phyloP scores from a whole-genome alignment of 1,140 invertebrate genomes.

The Drosophila tristis region DNA sequence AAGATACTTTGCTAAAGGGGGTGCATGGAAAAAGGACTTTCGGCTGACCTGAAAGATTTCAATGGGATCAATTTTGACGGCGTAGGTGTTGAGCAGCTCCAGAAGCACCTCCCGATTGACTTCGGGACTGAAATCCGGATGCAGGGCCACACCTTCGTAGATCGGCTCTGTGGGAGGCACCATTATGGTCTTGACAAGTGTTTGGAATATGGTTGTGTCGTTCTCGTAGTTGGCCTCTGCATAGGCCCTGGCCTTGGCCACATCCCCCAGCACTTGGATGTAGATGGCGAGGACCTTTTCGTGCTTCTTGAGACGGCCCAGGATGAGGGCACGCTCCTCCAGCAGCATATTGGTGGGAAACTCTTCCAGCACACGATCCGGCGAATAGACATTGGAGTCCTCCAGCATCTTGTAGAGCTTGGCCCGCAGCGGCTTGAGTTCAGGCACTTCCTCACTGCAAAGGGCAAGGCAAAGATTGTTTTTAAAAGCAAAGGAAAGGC shows the following conservation, averaged over 20 bases:
- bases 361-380: conserved; percentile 94
- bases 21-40: too few species aligned
- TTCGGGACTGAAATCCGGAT: conserved; percentile 85
- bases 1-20: neutral
- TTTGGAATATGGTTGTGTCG: conserved; percentile 88
- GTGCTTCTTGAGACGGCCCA: conserved; percentile 95
- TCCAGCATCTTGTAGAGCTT: conserved; percentile 94
- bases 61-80: conserved; percentile 91
- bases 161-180: conserved; percentile 86
- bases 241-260: conserved; percentile 92
- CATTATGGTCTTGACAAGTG: conserved; percentile 88
- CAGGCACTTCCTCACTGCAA: conserved; percentile 36
- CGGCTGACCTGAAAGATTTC: conserved; percentile 85
- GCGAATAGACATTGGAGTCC: conserved; percentile 92
- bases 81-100: conserved; percentile 91
- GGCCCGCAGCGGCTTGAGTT: conserved; percentile 66
- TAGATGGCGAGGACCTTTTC: conserved; percentile 97
- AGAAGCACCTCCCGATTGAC: conserved; percentile 92
- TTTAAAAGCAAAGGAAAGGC: neutral
- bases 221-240: conserved; percentile 89
- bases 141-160: conserved; percentile 86
- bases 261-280: conserved; percentile 92
- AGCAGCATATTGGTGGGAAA: conserved; percentile 94
- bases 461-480: neutral
- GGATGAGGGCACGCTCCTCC: conserved; percentile 96